Evolutionary conservation across 2,888 invertebrate genomes (phyloP).

Genomic region (Spisula subtruncata): DNA sequence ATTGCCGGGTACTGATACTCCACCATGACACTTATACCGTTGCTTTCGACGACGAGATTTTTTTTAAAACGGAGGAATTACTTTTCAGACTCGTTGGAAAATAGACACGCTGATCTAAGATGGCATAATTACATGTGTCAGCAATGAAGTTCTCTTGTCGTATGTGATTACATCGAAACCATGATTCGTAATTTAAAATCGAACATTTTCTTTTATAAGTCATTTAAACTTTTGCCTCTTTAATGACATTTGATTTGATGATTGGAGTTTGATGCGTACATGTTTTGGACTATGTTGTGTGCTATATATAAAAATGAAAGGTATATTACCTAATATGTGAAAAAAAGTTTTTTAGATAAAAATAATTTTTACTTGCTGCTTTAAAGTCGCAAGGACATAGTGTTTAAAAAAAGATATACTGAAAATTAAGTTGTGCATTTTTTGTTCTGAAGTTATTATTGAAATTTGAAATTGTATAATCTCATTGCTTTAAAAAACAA

Average conservation of each 20-base stretch:
- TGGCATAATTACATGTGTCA: conserved; percentile 38
- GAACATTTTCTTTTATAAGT: conserved; percentile 6
- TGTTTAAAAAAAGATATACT: neutral
- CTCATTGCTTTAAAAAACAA: neutral
- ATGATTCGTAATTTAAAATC: conserved; percentile 15
- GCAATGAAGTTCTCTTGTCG: conserved; percentile 20
- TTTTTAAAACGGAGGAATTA: conserved; percentile 34
- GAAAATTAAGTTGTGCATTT: neutral
- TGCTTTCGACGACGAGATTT: conserved; percentile 10
- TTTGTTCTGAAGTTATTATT: neutral
- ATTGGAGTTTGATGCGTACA: neutral
- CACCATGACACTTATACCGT: conserved; percentile 42
- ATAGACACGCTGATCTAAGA: conserved; percentile 33
- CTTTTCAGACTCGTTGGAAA: conserved; percentile 22
- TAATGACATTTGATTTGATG: neutral
- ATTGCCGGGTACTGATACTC: conserved; percentile 29
- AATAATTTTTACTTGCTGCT: neutral
- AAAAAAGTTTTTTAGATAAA: neutral
- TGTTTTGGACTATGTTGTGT: neutral
- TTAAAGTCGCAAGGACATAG: neutral
- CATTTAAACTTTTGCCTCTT: conserved; percentile 26
- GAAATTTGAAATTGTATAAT: conserved; percentile 24
- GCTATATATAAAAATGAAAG: neutral
- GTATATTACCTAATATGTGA: neutral
- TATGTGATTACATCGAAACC: neutral